Conservation (phyloP, 2,888 invertebrate genomes). For the Drosophila paranaensis region DNA sequence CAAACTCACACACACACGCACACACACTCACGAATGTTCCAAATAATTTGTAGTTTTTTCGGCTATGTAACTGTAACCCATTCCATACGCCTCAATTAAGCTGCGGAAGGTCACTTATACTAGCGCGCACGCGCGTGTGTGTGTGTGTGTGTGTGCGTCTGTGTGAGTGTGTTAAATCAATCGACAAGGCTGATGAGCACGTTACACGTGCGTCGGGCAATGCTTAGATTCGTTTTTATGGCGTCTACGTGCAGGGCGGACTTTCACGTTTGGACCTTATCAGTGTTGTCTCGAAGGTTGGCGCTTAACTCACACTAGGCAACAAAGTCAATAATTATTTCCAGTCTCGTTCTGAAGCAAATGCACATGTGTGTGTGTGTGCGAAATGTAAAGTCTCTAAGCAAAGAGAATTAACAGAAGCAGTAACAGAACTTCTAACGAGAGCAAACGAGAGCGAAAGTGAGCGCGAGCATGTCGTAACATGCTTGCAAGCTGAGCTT, state of each 20-base stretch:
- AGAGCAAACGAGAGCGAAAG: conserved; percentile 46
- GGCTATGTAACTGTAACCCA: conserved; percentile 50
- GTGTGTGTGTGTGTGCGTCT: conserved; percentile 4
- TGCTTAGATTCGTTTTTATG: conserved; percentile 64
- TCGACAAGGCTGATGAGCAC: conserved; percentile 59
- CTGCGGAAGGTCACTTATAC: conserved; percentile 61
- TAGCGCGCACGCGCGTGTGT: background rate
- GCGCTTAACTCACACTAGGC: conserved; percentile 29
- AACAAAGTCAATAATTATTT: conserved; percentile 22
- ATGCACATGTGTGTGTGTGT: background rate
- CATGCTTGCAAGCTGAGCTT: conserved; percentile 32
- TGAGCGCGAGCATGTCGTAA: conserved; percentile 7
- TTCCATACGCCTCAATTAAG: conserved; percentile 53
- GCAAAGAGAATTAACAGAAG: conserved; percentile 21
- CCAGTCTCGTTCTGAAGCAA: conserved; percentile 3
- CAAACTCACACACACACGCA: conserved; percentile 1
- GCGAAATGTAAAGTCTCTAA: conserved; percentile 2
- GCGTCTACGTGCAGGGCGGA: conserved; percentile 56
- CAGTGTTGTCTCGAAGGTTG: conserved; percentile 52
- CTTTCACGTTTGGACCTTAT: conserved; percentile 56
- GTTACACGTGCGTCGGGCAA: conserved; percentile 61
- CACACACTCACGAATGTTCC: conserved; percentile 25
- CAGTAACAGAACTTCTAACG: background rate
- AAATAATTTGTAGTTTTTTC: conserved; percentile 43
- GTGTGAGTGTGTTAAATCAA: conserved; percentile 51